A percentile compares a stretch with the other conserved stretches of the same genome.
Conservation (phyloP, 2,113 vertebrate genomes). For the Numenius arquata region DNA sequence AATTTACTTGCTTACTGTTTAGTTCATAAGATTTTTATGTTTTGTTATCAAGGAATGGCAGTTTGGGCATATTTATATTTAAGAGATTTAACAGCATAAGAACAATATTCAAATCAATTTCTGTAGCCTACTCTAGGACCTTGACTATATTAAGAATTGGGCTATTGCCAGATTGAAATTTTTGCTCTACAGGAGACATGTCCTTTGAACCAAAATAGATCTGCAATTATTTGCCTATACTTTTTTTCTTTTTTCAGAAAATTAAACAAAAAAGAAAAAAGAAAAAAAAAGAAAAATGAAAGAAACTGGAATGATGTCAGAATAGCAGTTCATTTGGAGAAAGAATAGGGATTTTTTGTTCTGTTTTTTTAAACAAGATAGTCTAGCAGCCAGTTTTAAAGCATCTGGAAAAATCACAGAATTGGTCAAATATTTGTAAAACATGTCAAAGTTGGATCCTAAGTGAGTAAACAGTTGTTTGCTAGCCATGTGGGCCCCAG, state of each 20-base stretch:
- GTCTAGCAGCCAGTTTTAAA: not conserved
- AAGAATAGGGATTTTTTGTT: not conserved
- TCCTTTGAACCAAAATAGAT: not conserved
- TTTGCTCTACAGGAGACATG: not conserved
- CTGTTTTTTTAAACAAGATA: not conserved
- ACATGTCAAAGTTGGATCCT: not conserved
- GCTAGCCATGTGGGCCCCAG: not conserved
- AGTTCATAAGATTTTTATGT: not conserved
- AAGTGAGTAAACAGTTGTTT: slow-evolving; percentile 9
- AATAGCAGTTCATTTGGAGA: not conserved
- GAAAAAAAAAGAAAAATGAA: too few species aligned
- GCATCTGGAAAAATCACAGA: not conserved
- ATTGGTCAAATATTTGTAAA: not conserved
- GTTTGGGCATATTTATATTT: not conserved
- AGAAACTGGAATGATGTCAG: not conserved
- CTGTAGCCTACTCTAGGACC: not conserved
- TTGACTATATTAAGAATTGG: not conserved
- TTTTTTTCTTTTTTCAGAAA: not conserved
- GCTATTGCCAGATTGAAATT: not conserved
- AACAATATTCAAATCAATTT: not conserved
- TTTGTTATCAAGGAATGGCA: not conserved
- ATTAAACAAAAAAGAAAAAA: not conserved
- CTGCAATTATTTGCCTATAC: not conserved
- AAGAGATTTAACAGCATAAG: not conserved
- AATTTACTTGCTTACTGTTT: not conserved